phyloP scores from a whole-genome alignment of 2,797 vertebrate genomes.

The Falco berigora region DNA sequence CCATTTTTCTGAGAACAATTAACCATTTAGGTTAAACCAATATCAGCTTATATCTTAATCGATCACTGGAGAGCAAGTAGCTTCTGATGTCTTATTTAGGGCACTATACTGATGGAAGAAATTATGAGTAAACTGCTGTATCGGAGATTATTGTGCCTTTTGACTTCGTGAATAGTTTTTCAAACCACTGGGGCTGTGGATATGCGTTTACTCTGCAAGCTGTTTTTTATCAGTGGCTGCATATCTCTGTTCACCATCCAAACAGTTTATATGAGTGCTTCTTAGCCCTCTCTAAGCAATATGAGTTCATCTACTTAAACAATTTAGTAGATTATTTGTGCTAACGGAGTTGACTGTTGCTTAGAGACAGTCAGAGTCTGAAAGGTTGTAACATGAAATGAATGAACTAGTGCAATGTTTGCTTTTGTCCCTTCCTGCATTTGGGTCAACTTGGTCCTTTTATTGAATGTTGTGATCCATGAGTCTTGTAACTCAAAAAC shows the following conservation, averaged over 20 bases:
- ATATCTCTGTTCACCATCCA: background rate
- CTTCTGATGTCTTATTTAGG: background rate
- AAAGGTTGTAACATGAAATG: background rate
- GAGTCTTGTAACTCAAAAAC: background rate
- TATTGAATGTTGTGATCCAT: background rate
- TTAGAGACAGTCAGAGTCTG: background rate
- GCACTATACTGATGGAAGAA: background rate
- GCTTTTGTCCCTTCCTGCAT: background rate
- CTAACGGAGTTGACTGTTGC: background rate
- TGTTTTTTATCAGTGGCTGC: background rate
- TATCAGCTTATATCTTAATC: background rate
- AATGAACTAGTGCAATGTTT: background rate
- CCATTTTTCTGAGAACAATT: background rate
- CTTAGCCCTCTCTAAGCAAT: background rate
- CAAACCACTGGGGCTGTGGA: background rate
- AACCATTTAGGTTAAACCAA: background rate
- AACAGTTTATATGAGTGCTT: background rate
- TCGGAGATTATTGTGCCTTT: background rate
- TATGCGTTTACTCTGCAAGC: background rate
- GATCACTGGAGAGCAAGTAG: background rate
- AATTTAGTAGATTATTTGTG: slow-evolving; percentile 9
- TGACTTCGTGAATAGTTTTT: background rate
- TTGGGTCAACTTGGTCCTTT: background rate
- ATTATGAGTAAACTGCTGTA: background rate
- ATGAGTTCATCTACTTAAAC: background rate